Conservation (phyloP, 2,888 invertebrate genomes). For the Drosophila kambysellisi region DNA sequence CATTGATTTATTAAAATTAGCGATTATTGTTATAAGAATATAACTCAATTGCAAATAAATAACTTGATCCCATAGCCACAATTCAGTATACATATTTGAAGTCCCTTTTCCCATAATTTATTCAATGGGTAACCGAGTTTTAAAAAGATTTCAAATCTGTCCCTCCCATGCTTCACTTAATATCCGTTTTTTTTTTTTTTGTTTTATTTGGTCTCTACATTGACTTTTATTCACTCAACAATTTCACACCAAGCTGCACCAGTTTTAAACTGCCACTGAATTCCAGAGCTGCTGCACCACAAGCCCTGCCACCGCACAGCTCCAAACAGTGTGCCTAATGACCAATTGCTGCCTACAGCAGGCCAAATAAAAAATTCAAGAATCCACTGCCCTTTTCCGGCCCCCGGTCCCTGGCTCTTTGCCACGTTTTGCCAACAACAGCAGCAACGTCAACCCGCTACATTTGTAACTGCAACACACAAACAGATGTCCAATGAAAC, state of each 20-base stretch:
- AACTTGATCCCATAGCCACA: background rate
- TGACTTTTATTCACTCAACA: slow-evolving; percentile 16
- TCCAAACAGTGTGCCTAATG: slow-evolving; percentile 67
- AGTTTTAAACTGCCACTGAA: slow-evolving; percentile 8
- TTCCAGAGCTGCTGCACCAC: slow-evolving; percentile 6
- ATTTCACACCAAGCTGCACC: slow-evolving; percentile 8
- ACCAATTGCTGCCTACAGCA: slow-evolving; percentile 67
- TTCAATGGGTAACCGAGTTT: background rate
- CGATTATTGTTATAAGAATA: background rate
- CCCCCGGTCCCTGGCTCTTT: background rate
- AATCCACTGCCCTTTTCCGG: background rate
- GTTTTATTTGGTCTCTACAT: background rate
- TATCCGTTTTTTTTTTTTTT: background rate
- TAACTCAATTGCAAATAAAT: background rate
- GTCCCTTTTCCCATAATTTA: background rate
- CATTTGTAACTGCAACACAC: slow-evolving; percentile 65
- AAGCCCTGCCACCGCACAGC: slow-evolving; percentile 35
- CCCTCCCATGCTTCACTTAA: background rate
- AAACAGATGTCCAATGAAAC: slow-evolving; percentile 77
- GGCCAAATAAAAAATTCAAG: slow-evolving; percentile 40
- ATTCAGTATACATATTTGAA: background rate
- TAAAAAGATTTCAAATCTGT: background rate
- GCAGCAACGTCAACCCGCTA: slow-evolving; percentile 43
- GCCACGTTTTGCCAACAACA: background rate
- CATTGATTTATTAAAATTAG: too few species aligned